Conservation (phyloP, 2,113 vertebrate genomes). For the Noctilio leporinus region DNA sequence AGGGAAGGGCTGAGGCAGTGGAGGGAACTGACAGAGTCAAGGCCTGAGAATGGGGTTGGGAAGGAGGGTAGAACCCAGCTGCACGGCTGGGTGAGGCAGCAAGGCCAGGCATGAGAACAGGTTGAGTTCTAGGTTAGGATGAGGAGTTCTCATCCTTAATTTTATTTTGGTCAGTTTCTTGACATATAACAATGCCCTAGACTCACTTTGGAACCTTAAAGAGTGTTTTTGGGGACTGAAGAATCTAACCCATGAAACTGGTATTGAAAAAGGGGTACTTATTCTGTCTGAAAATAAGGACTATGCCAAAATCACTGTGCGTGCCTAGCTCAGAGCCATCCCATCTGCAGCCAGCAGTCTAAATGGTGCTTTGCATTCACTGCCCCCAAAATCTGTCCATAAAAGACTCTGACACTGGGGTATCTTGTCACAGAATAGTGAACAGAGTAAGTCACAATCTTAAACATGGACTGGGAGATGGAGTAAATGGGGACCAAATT, state of each 20-base stretch:
- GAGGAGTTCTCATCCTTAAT: background rate
- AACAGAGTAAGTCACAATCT: background rate
- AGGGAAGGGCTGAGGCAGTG: no score
- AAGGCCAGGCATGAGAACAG: accelerated
- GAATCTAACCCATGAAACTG: background rate
- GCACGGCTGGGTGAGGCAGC: background rate
- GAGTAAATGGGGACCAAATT: background rate
- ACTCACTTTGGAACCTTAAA: background rate
- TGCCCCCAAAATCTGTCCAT: background rate
- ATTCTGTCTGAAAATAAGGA: background rate
- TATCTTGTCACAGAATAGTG: background rate
- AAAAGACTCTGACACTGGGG: background rate
- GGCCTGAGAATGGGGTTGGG: background rate
- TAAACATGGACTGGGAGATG: background rate
- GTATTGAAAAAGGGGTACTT: background rate
- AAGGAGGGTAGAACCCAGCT: background rate
- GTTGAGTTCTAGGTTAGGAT: background rate
- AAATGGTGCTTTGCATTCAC: background rate
- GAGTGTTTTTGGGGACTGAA: background rate
- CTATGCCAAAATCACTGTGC: no score
- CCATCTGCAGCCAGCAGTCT: background rate
- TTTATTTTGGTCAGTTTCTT: background rate
- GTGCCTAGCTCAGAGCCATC: no score
- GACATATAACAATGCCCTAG: background rate
- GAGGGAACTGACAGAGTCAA: background rate